A percentile compares a stretch with the other conserved stretches of the same genome.
Evolutionary conservation across 92 coral and sea anemone species (phyloP).

Genomic region (Zoanthus sociatus): DNA sequence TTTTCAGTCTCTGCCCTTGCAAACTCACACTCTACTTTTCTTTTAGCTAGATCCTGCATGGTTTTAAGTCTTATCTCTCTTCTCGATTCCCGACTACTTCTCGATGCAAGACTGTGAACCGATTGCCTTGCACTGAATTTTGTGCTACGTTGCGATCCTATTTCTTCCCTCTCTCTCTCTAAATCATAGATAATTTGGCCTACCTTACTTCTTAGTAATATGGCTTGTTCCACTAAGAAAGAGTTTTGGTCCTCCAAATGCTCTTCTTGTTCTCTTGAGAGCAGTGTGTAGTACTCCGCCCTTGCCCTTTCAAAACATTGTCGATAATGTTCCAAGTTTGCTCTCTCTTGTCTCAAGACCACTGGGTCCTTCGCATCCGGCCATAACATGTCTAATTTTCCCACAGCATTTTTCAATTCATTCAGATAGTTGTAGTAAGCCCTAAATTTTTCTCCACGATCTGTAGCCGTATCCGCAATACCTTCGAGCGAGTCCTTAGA

Average conservation of each 20-base stretch:
- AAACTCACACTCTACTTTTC: neutral
- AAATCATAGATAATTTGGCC: too few species aligned
- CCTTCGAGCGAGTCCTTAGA: neutral
- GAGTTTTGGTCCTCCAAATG: slow-evolving; percentile 16
- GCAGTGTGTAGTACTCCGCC: slow-evolving; percentile 43
- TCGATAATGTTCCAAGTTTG: slow-evolving; percentile 48
- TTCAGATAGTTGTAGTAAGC: neutral
- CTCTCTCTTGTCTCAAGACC: slow-evolving; percentile 46
- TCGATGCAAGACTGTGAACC: slow-evolving; percentile 14
- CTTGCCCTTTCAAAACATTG: slow-evolving; percentile 45
- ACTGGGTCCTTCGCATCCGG: slow-evolving; percentile 43
- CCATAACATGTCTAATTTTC: slow-evolving; percentile 52
- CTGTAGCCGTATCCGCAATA: neutral
- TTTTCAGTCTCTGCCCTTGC: neutral
- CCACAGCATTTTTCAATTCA: slow-evolving; percentile 43
- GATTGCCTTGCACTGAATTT: slow-evolving; percentile 13
- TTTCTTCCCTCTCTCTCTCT: too few species aligned
- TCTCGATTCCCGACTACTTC: neutral
- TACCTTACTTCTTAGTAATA: too few species aligned
- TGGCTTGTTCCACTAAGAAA: too few species aligned
- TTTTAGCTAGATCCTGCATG: neutral
- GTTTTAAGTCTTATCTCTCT: neutral
- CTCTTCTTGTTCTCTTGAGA: slow-evolving; percentile 33
- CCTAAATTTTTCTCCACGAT: neutral
- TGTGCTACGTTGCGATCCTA: neutral